phyloP scores from a whole-genome alignment of 2,113 vertebrate species.

The Dasyprocta punctata region DNA sequence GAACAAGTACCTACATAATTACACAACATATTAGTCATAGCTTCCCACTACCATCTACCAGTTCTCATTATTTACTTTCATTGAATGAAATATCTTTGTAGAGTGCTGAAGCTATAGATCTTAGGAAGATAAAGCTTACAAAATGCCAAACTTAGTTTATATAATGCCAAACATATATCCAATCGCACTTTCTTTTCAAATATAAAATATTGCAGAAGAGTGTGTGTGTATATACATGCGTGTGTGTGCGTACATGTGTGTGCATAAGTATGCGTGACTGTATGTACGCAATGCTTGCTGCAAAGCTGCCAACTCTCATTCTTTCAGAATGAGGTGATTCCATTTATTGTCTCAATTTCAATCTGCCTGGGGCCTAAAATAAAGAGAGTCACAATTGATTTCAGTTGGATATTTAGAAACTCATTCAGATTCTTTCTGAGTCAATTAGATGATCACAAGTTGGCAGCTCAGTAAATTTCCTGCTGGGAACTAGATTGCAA shows the following conservation, averaged over 20 bases:
- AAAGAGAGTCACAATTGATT: slow-evolving; percentile 87
- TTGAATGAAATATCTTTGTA: slow-evolving; percentile 22
- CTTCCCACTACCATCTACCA: neutral
- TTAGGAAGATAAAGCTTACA: slow-evolving; percentile 39
- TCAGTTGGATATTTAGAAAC: slow-evolving; percentile 84
- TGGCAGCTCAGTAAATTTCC: slow-evolving; percentile 83
- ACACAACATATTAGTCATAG: neutral
- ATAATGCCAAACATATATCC: slow-evolving; percentile 21
- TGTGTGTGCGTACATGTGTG: neutral
- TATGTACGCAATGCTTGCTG: slow-evolving; percentile 24
- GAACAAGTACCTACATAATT: neutral
- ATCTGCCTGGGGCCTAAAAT: slow-evolving; percentile 85
- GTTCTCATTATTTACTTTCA: slow-evolving; percentile 36
- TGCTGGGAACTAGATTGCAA: slow-evolving; percentile 77
- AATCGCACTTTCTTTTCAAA: slow-evolving; percentile 39
- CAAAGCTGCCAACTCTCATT: slow-evolving; percentile 81
- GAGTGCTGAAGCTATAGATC: slow-evolving; percentile 31
- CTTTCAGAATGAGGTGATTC: slow-evolving; percentile 84
- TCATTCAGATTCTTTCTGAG: slow-evolving; percentile 82
- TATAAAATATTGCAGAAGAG: slow-evolving; percentile 43
- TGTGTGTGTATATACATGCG: neutral
- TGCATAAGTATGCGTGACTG: neutral
- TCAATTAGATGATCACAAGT: slow-evolving; percentile 81
- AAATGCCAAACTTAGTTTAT: neutral
- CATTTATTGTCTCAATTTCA: slow-evolving; percentile 89